Percentiles rank a stretch among this genome's conserved stretches.
Conservation (phyloP, 92 coral and sea anemone species). For the Epizoanthus ramosus region DNA sequence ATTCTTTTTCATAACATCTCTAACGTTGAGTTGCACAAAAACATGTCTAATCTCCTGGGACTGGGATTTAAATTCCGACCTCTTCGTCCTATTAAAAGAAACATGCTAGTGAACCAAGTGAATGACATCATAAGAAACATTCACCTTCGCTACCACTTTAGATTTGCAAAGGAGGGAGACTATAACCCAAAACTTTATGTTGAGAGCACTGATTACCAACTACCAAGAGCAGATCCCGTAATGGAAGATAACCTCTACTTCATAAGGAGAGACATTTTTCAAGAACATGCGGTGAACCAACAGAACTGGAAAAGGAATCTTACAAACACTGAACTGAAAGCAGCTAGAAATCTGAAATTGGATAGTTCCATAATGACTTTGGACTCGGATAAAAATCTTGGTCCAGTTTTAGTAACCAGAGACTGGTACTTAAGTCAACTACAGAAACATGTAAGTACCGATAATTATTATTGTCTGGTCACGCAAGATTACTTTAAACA, state of each 20-base stretch:
- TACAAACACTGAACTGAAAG: background rate
- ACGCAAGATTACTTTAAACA: constrained; percentile 28
- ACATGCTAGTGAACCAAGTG: constrained; percentile 19
- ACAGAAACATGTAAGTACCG: constrained; percentile 28
- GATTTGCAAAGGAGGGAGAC: constrained; percentile 23
- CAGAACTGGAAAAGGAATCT: background rate
- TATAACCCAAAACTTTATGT: background rate
- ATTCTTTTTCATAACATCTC: background rate
- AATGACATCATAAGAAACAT: constrained; percentile 27
- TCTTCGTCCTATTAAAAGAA: constrained; percentile 3
- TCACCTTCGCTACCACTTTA: constrained; percentile 18
- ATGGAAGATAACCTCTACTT: no score
- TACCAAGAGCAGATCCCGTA: no score
- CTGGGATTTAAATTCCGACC: constrained; percentile 14
- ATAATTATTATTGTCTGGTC: constrained; percentile 18
- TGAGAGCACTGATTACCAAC: no score
- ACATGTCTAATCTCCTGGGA: constrained; percentile 9
- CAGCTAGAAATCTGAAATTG: constrained; percentile 10
- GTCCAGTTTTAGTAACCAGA: constrained; percentile 35
- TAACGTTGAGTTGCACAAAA: background rate
- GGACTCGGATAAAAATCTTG: constrained; percentile 36
- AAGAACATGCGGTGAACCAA: background rate
- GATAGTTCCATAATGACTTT: constrained; percentile 33
- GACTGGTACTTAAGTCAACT: background rate
- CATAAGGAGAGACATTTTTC: background rate